A percentile compares a stretch with the other conserved stretches of the same genome.
These are phyloP conservation scores for Heliopora coerulea DNA, from an alignment of 92 coral and sea anemone species.

Conservation along the genomic window DNA sequence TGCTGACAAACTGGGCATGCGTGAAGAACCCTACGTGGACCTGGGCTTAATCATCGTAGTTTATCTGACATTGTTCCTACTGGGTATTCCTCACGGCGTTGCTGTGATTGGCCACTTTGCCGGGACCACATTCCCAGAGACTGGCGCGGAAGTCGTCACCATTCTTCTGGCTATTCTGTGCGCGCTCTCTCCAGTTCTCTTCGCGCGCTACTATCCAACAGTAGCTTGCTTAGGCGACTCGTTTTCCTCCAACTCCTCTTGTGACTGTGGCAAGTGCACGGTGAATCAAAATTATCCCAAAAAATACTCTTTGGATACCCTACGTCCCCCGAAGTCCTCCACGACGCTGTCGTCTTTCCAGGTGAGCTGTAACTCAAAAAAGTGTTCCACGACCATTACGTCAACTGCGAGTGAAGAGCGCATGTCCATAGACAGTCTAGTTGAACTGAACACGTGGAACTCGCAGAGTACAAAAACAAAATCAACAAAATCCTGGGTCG, in stretches of 20 bases:
- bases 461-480: constrained; percentile 37
- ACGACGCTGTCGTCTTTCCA: neutral
- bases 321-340: constrained; percentile 17
- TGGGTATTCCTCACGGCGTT: constrained; percentile 29
- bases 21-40: constrained; percentile 16
- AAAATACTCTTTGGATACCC: constrained; percentile 11
- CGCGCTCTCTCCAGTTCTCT: neutral
- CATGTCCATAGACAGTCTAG: constrained; percentile 26
- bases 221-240: constrained; percentile 10
- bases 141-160: constrained; percentile 34
- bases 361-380: neutral
- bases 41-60: constrained; percentile 17
- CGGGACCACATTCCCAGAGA: neutral
- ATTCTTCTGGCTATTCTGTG: constrained; percentile 29
- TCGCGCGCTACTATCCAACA: constrained; percentile 12
- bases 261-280: constrained; percentile 31
- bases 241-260: constrained; percentile 11
- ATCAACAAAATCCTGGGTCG: constrained; percentile 47
- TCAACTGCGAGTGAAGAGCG: constrained; percentile 1
- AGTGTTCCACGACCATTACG: neutral
- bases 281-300: constrained; percentile 16
- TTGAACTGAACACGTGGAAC: constrained; percentile 30
- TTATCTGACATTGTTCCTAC: constrained; percentile 14
- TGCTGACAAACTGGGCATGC: constrained; percentile 12
- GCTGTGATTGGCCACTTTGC: neutral